These are phyloP conservation scores for Malaclemys terrapin DNA, from an alignment of 2,113 vertebrate genomes.

Conservation along the genomic window DNA sequence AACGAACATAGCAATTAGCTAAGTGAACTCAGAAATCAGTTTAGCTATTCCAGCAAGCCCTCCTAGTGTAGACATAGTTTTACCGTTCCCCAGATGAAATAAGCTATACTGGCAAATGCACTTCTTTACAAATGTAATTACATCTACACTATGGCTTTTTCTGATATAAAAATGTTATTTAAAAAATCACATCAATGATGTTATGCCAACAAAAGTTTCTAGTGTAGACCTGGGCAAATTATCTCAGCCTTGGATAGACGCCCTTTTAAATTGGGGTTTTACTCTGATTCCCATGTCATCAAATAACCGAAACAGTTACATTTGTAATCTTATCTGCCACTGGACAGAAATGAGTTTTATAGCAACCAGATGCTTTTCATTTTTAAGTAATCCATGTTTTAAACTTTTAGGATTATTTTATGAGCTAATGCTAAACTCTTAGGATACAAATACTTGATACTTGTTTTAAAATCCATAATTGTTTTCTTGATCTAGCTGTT, in stretches of 20 bases:
- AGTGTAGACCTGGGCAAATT: neutral
- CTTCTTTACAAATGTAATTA: too few species aligned
- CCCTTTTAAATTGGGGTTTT: neutral
- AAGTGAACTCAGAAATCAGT: neutral
- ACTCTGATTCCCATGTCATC: fast-evolving
- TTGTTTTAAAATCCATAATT: constrained; percentile 21
- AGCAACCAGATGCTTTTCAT: neutral
- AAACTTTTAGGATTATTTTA: neutral
- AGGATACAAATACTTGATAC: constrained; percentile 31
- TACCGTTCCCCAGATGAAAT: neutral
- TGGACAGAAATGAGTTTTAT: fast-evolving
- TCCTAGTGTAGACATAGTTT: too few species aligned
- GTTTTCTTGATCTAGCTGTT: constrained; percentile 24
- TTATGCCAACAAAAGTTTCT: too few species aligned
- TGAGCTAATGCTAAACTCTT: constrained; percentile 17
- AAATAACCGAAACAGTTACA: neutral
- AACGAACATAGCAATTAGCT: neutral
- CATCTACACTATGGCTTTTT: too few species aligned
- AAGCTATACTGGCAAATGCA: too few species aligned
- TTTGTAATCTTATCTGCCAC: neutral
- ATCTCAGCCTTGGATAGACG: neutral
- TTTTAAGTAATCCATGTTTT: neutral
- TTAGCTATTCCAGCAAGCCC: neutral
- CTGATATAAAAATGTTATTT: too few species aligned
- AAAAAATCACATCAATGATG: too few species aligned